Evolutionary conservation across 1,140 invertebrate genomes (phyloP), one percentile per base, ranked within the genome.

Genomic region (Danaus melanippus): DNA sequence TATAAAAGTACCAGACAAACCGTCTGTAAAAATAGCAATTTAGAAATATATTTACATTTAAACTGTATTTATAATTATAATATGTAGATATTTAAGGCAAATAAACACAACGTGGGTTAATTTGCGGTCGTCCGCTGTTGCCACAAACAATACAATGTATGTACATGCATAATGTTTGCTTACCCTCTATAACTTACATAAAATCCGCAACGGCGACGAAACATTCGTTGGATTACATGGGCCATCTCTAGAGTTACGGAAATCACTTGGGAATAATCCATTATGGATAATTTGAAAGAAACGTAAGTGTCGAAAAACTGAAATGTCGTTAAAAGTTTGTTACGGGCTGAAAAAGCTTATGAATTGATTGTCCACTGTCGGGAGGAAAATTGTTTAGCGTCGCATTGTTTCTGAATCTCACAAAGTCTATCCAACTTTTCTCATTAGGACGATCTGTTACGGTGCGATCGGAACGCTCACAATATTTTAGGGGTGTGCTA

Each of bases 381-480:
- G 62, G 69, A 72, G 69, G 71, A 67, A 62, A 32, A 32, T 32
- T 32, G 21, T 32, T 32, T 32, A 32, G 21, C 21, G 21, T 32
- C 21, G 21, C 65, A 76, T 75, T 79, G 76, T 76, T 75, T 76
- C 66, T 64, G 59, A 69, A 56, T 63, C 62, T 71, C 67, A 73
- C 66, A 58, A 67, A 76, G 66, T 68, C 68, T 69, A 76, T 78
- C 67, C 71, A 77, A 80, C 73, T 80, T 80, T 80, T 77, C 74
- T 80, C 77, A 80, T 80, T 80, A 80, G 68, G 66, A 32, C 21
- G 21, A 32, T 32, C 21, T 32, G 21, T 32, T 32, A 32, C 21
- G 21, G 21, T 32, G 53, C 74, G 69, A 73, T 74, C 66, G 60
- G 70, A 70, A 56, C 62, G 67, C 58, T 74, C 66, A 76, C 67